A percentile compares a stretch with the other conserved stretches of the same genome.
Evolutionary conservation across 2,888 invertebrate genomes (phyloP).

Genomic region (Flabesymbios commensalis): DNA sequence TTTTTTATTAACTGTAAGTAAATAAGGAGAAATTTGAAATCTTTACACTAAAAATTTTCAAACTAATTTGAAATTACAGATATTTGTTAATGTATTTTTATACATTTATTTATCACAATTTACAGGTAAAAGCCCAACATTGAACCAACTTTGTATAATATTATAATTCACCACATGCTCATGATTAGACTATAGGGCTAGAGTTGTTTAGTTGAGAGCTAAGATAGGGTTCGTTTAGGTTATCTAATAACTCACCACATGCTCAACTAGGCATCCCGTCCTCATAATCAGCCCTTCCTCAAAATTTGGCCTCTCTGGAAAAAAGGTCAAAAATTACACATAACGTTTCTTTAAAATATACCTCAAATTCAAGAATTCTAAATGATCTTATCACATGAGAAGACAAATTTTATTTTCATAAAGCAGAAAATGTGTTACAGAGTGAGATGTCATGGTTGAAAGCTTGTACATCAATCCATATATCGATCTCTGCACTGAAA

Average conservation of each 20-base stretch:
- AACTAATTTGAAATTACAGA: no score
- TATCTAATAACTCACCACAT: conserved; percentile 70
- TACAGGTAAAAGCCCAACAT: not conserved
- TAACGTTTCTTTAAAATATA: not conserved
- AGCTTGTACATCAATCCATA: no score
- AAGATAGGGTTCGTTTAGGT: no score
- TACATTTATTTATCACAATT: not conserved
- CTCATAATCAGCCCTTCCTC: conserved; percentile 92
- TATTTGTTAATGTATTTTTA: no score
- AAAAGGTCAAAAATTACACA: not conserved
- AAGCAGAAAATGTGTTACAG: no score
- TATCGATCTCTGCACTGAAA: no score
- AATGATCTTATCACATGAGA: no score
- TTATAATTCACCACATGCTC: not conserved
- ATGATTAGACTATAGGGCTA: not conserved
- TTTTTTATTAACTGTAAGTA: no score
- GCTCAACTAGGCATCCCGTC: conserved; percentile 87
- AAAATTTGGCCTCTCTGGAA: conserved; percentile 85
- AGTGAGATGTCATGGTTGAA: no score
- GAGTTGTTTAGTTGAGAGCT: not conserved
- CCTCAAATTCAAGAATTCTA: not conserved
- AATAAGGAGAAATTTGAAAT: no score
- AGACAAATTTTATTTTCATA: no score
- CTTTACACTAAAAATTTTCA: no score
- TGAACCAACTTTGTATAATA: not conserved